Conservation (phyloP, 2,113 vertebrate species). For the Paralichthys olivaceus region DNA sequence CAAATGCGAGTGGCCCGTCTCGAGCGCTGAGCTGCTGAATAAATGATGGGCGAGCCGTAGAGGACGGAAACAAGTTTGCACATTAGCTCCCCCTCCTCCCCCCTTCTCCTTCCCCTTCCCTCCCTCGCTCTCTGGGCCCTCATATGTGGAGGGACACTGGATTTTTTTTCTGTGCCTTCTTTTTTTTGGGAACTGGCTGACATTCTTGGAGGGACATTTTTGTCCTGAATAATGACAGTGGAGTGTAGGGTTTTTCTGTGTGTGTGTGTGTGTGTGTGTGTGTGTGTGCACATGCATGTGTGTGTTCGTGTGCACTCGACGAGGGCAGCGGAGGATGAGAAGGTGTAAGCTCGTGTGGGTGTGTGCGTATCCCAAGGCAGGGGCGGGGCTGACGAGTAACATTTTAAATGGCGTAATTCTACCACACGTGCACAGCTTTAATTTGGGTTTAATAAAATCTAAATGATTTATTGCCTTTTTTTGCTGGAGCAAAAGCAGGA, state of each 20-base stretch:
- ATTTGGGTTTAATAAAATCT: constrained; percentile 80
- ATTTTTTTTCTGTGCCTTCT: constrained; percentile 21
- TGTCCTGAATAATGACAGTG: constrained; percentile 55
- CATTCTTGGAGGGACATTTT: constrained; percentile 83
- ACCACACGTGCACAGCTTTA: constrained; percentile 69
- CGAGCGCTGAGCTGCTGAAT: constrained; percentile 99
- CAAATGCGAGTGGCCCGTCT: constrained; percentile 99
- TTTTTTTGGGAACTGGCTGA: constrained; percentile 72
- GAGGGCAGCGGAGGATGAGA: constrained; percentile 20
- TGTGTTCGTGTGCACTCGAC: not conserved
- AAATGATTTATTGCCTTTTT: constrained; percentile 79
- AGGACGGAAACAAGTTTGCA: constrained; percentile 99
- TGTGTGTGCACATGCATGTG: constrained; percentile 14
- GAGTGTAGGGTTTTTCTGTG: constrained; percentile 20
- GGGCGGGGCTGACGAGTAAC: constrained; percentile 48
- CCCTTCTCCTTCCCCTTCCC: constrained; percentile 44
- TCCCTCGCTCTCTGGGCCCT: constrained; percentile 52
- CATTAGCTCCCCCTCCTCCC: constrained; percentile 89
- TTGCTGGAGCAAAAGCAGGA: constrained; percentile 60
- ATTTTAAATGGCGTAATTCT: constrained; percentile 75
- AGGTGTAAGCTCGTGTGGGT: constrained; percentile 9
- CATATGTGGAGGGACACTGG: constrained; percentile 58
- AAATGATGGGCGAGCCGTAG: constrained; percentile 98
- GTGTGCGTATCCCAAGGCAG: constrained; percentile 15
- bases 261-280: constrained; percentile 18